Base-by-base conservation (phyloP, 2,888 invertebrate genomes). In the Endotricha flammealis region DNA sequence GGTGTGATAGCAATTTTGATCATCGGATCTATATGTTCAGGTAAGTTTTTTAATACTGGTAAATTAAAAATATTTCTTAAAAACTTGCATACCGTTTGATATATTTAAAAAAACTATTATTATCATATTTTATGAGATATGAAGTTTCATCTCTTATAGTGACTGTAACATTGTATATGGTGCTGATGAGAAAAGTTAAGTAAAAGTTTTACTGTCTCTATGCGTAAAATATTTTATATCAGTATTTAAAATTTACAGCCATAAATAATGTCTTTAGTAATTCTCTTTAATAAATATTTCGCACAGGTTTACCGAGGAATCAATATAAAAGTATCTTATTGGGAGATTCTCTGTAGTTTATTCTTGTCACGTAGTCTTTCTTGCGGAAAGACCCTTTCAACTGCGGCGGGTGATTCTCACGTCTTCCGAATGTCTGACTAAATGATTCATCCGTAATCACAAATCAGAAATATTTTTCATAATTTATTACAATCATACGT, bases 11-110 rank as follows among this genome's bases (percentile, higher is more conserved):
- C 64, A 38, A 48, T 77, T 44, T 44, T 73, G 36, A 52, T 75
- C 38, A 41, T 58, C 60, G 51, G 64, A 43, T 50, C 67, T 34
- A 14, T 75, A 33, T 63, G 57, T 53, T 63, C 70, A 61, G 83
- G 83, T 79, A 44, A 68, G 73, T 71, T n/a, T 41, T 46, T 42
- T 38, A 31, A 17, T 22, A 28, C 9, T 10, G 9, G 29, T 24
- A 34, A 24, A n/a, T 29, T 28, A n/a, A n/a, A n/a, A n/a, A n/a
- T n/a, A n/a, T n/a, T n/a, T n/a, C n/a, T n/a, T n/a, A n/a, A n/a
- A n/a, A n/a, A n/a, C n/a, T n/a, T n/a, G n/a, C n/a, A n/a, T n/a
- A n/a, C n/a, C n/a, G n/a, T n/a, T n/a, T n/a, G n/a, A n/a, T n/a
- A n/a, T n/a, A n/a, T n/a, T n/a, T n/a, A n/a, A n/a, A n/a, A n/a